Base-by-base conservation (phyloP, 1,140 invertebrate species). In the Protaetia brevitarsis region DNA sequence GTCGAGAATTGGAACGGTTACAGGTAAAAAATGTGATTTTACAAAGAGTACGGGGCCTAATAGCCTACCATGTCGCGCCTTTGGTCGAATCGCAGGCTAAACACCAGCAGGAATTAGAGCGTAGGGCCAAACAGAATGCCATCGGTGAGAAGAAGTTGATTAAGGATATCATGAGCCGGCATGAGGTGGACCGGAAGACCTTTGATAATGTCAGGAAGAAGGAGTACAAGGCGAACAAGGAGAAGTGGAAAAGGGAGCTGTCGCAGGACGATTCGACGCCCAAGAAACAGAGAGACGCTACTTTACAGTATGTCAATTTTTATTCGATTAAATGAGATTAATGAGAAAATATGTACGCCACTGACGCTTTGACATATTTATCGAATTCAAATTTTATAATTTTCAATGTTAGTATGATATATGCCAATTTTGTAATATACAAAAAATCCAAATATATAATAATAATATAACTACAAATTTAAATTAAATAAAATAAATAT, bases 191-290 rank as follows among this genome's bases (percentile, higher is more conserved):
- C 76, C 83, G 75, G 26, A 94, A 94, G 78, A 89, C 88, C 31
- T 95, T 96, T 75, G 90, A 94, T 78, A 82, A 89, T 65, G 92
- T 95, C 73, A 94, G 96, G 80, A 97, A 98, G 82, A 93, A 93
- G 77, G 96, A 99, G 79, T 99, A 99, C 82, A 99, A 99, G 82
- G 89, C 89, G 45, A 98, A 95, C 78, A 99, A 99, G 82, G 97
- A 99, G 77, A 83, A 93, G 73, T 95, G 94, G 89, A 98, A 95
- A 87, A 88, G 92, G 76, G 94, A 96, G 79, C 84, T 97, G 34
- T 92, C 89, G 57, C 89, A 94, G 80, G 93, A 95, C 77, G 92
- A 94, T 77, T 88, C 91, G 28, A 96, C 94, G 68, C 93, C 95
- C 13, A 97, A 96, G 81, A 85, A 94, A 73, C 93, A 95, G 79